Base-by-base conservation (phyloP, 2,888 invertebrate species). In the Rhamnusium bicolor region DNA sequence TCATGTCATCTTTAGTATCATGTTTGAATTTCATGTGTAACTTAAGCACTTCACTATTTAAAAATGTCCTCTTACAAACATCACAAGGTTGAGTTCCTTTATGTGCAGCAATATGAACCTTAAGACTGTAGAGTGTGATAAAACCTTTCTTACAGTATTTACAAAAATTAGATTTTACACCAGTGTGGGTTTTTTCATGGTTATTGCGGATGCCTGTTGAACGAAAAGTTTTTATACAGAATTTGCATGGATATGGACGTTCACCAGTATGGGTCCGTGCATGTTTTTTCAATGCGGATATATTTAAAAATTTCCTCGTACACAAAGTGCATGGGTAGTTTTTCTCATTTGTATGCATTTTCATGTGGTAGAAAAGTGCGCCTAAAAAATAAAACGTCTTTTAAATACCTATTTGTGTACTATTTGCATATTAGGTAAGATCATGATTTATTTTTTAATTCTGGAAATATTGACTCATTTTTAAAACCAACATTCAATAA, bases 321-420 rank as follows among this genome's bases (percentile, higher is more conserved):
- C 81, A 81, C 61, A 54, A 77, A 32, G 29, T 65, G 54, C 81
- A 81, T 14, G 49, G 14, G 16, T 75, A 71, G 12, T 80, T 71
- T 24, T 76, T 73, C 14, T 76, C 75, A 40, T 77, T 74, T 1
- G 21, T 73, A 58, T 82, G 82, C 21, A 79, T 72, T 63, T 78
- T 79, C 80, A 82, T 78, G 67, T 82, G 82, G 72, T 81, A 80
- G 32, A 75, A 73, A 47, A 82, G 69, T 2, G 74, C 80, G 19
- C 69, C 75, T 69, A 29, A 62, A 72, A 69, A 49, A 29, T 16
- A 49, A n/a, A 49, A 7, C 16, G 4, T 3, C 14, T 46, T 5
- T n/a, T 46, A 46, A 10, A 6, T 54, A 10, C 21, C 19, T 1
- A 54, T 5, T 21, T n/a, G n/a, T n/a, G n/a, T n/a, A n/a, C n/a